Percentiles rank a stretch among this genome's conserved stretches.
phyloP scores from a whole-genome alignment of 2,797 vertebrate genomes.

The Masticophis lateralis region DNA sequence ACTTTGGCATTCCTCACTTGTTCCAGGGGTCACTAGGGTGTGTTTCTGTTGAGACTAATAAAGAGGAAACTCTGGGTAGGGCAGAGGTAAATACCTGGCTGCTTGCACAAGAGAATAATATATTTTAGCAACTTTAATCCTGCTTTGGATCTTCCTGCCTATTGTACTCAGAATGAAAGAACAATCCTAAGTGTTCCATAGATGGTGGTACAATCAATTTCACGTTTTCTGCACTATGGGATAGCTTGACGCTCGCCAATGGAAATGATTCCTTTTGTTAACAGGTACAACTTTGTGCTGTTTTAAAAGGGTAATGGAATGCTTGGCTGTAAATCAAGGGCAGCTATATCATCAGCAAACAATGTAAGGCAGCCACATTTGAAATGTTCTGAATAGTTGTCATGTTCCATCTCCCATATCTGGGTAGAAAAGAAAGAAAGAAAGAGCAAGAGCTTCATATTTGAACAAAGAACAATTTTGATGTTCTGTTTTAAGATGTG shows the following conservation, averaged over 20 bases:
- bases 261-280: slow-evolving; percentile 43
- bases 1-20: slow-evolving; percentile 5
- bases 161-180: slow-evolving; percentile 40
- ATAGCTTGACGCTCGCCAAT: slow-evolving; percentile 2
- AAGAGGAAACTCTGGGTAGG: slow-evolving; percentile 30
- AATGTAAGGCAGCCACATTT: background rate
- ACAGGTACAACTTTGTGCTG: background rate
- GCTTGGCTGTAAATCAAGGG: background rate
- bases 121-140: slow-evolving; percentile 47
- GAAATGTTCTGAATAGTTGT: background rate
- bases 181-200: slow-evolving; percentile 55
- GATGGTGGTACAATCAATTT: slow-evolving; percentile 46
- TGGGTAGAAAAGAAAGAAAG: background rate
- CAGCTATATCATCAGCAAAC: background rate
- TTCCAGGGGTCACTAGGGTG: background rate
- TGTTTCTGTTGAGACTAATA: slow-evolving; percentile 29
- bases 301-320: background rate
- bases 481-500: background rate
- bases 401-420: background rate
- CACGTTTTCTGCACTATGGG: slow-evolving; percentile 12
- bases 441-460: background rate
- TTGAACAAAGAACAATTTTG: background rate
- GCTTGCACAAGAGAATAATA: slow-evolving; percentile 58
- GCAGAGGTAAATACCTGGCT: slow-evolving; percentile 54
- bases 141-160: slow-evolving; percentile 42